phyloP scores from a whole-genome alignment of 1,140 invertebrate species.

The Calliopsis andreniformis region DNA sequence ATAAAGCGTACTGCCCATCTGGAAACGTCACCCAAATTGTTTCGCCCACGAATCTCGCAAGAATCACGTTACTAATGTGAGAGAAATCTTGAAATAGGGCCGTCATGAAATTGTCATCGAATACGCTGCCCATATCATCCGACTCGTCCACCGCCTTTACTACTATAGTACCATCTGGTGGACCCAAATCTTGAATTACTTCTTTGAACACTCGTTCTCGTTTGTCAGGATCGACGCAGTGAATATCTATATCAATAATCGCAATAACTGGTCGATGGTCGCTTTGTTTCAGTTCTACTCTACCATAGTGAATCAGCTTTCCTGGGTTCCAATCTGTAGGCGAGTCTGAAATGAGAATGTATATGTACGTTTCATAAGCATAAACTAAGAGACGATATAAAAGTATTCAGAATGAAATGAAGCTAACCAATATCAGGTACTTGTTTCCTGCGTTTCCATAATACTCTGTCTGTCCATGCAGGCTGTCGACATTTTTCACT shows the following conservation, averaged over 20 bases:
- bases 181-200: conserved; percentile 93
- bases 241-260: conserved; percentile 93
- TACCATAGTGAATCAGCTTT: conserved; percentile 93
- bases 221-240: conserved; percentile 88
- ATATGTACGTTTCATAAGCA: conserved; percentile 13
- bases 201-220: conserved; percentile 90
- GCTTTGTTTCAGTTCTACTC: conserved; percentile 97
- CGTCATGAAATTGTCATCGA: conserved; percentile 88
- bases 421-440: conserved; percentile 85
- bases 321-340: conserved; percentile 87
- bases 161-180: conserved; percentile 97
- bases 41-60: conserved; percentile 94
- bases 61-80: conserved; percentile 91
- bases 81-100: conserved; percentile 87
- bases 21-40: conserved; percentile 95
- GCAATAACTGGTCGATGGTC: conserved; percentile 98
- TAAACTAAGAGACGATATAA: not conserved
- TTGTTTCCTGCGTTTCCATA: conserved; percentile 92
- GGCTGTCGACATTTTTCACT: conserved; percentile 98
- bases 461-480: conserved; percentile 98
- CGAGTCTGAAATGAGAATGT: conserved; percentile 69
- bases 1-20: conserved; percentile 91
- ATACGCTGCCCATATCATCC: conserved; percentile 79
- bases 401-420: not conserved
- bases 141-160: conserved; percentile 82